These are phyloP conservation scores for Erebia aethiops DNA, from an alignment of 2,888 invertebrate genomes.

Conservation along the genomic window DNA sequence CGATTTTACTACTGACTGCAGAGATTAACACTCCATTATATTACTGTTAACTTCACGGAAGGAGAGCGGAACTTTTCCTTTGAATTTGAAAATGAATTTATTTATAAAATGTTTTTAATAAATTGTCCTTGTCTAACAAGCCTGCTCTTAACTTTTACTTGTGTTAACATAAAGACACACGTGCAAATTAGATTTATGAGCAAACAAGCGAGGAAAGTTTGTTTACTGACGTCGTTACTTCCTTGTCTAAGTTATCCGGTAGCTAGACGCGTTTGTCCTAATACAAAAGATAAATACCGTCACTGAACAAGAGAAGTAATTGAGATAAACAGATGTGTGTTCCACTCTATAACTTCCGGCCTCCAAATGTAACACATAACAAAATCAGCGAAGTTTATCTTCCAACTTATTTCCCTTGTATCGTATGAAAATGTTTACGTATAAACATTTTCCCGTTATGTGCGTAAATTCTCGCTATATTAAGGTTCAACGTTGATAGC, in stretches of 20 bases:
- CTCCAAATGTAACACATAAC: conserved; percentile 64
- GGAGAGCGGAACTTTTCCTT: conserved; percentile 1
- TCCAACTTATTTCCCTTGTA: conserved; percentile 49
- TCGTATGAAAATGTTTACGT: conserved; percentile 28
- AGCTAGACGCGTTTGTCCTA: conserved; percentile 59
- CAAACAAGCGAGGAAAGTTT: conserved; percentile 58
- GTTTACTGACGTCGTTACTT: conserved; percentile 70
- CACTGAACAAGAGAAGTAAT: conserved; percentile 72
- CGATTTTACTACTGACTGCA: conserved; percentile 69
- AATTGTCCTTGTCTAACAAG: neutral
- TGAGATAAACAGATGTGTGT: conserved; percentile 76
- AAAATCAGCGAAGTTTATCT: conserved; percentile 67
- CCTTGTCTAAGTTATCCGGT: conserved; percentile 65
- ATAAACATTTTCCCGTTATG: neutral
- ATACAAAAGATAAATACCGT: conserved; percentile 77
- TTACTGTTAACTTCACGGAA: conserved; percentile 39
- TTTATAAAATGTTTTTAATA: no score
- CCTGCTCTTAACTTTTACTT: conserved; percentile 13
- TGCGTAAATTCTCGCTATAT: conserved; percentile 12
- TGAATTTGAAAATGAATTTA: neutral
- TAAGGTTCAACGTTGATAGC: conserved; percentile 49
- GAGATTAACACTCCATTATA: conserved; percentile 65
- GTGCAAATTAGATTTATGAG: conserved; percentile 31
- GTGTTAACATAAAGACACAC: conserved; percentile 17
- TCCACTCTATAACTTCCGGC: conserved; percentile 68